phyloP scores from a whole-genome alignment of 2,113 vertebrate genomes.

The Otolemur garnettii region DNA sequence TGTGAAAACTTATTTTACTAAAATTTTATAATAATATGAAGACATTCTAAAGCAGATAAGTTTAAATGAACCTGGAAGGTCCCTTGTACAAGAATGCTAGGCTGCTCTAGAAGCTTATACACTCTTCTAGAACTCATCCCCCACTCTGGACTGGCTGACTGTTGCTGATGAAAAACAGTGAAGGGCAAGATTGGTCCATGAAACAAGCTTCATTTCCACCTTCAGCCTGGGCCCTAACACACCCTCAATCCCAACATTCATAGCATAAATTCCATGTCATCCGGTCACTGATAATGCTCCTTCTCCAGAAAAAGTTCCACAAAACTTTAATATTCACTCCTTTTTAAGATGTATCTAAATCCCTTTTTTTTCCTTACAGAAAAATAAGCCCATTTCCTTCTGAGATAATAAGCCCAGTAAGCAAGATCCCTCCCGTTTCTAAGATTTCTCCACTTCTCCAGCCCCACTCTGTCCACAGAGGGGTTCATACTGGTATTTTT shows the following conservation, averaged over 20 bases:
- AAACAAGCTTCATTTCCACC: rapidly evolving
- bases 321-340: neutral
- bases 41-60: neutral
- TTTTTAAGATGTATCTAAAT: neutral
- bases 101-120: neutral
- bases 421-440: neutral
- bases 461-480: neutral
- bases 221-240: neutral
- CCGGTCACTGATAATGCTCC: neutral
- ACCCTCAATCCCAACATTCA: neutral
- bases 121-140: neutral
- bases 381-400: neutral
- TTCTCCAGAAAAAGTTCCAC: neutral
- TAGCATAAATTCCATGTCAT: neutral
- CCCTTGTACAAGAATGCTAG: neutral
- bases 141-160: neutral
- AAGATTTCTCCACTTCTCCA: neutral
- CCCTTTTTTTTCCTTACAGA: neutral
- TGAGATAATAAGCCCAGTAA: neutral
- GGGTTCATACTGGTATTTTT: neutral
- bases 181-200: neutral
- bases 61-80: neutral
- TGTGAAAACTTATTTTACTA: neutral
- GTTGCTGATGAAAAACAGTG: neutral
- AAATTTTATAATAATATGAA: neutral